Conservation (phyloP, 2,113 vertebrate species). For the Ammospiza nelsoni region DNA sequence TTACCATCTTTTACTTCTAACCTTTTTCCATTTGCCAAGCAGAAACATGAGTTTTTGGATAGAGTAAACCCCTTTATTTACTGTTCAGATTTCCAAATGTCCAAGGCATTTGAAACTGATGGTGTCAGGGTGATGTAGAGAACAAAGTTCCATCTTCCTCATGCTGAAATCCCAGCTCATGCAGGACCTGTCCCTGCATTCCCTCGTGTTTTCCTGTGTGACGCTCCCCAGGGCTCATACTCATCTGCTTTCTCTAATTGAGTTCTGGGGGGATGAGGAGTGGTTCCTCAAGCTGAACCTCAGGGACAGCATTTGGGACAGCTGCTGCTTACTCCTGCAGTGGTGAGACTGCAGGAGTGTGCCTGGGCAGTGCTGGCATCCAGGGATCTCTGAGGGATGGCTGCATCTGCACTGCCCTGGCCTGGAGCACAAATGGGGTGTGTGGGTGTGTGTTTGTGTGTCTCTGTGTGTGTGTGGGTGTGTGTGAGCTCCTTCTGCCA, state of each 20-base stretch:
- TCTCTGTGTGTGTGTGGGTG: background rate
- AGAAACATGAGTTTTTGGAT: background rate
- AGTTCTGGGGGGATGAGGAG: background rate
- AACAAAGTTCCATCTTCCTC: background rate
- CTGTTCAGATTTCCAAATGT: background rate
- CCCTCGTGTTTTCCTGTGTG: accelerated
- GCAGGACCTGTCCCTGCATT: background rate
- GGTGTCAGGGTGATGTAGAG: background rate
- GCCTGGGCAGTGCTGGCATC: background rate
- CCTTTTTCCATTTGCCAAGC: background rate
- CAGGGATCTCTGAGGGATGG: background rate
- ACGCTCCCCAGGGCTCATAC: background rate
- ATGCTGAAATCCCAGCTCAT: background rate
- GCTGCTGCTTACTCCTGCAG: background rate
- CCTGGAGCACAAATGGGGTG: background rate
- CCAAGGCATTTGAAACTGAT: background rate
- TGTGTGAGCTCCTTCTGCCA: background rate
- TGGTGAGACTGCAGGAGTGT: background rate
- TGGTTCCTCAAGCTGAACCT: background rate
- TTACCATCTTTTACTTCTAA: background rate
- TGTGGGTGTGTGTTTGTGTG: too few relatives aligned
- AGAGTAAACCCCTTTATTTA: background rate
- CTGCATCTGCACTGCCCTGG: background rate
- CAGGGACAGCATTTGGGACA: background rate
- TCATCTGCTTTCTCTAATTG: background rate